These are phyloP conservation scores for Halictus ligatus DNA, from an alignment of 2,888 invertebrate species.

Conservation along the genomic window DNA sequence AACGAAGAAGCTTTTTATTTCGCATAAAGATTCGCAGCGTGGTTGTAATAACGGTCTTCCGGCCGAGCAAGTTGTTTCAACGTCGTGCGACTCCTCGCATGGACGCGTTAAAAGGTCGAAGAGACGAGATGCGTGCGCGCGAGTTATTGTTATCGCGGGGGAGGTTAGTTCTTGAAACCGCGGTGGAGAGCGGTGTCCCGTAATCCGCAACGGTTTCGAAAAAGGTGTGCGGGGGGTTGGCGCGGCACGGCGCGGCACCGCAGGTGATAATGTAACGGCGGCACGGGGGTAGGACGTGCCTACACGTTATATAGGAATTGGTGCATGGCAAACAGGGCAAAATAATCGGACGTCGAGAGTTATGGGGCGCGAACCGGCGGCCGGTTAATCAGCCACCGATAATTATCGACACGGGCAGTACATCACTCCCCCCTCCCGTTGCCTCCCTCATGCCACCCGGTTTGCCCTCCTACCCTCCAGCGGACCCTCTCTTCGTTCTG, in stretches of 20 bases:
- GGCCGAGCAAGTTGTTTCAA: background rate
- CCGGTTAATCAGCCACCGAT: slow-evolving; percentile 84
- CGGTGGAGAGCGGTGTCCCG: slow-evolving; percentile 54
- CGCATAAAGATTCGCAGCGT: background rate
- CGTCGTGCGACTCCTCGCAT: background rate
- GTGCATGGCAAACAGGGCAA: slow-evolving; percentile 83
- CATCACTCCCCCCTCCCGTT: slow-evolving; percentile 78
- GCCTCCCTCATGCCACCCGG: slow-evolving; percentile 52
- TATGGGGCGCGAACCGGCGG: slow-evolving; percentile 84
- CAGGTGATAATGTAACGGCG: slow-evolving; percentile 71
- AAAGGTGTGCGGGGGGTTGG: slow-evolving; percentile 58
- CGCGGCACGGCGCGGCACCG: slow-evolving; percentile 41
- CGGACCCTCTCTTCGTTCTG: slow-evolving; percentile 44
- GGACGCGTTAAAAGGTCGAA: background rate
- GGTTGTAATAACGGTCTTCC: background rate
- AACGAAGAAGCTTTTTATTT: background rate
- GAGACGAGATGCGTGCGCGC: background rate
- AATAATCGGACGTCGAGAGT: slow-evolving; percentile 84
- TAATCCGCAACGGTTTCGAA: slow-evolving; percentile 63
- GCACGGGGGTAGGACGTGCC: slow-evolving; percentile 65
- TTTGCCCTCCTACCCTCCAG: slow-evolving; percentile 57
- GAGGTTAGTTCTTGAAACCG: slow-evolving; percentile 51
- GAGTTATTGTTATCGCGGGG: slow-evolving; percentile 57
- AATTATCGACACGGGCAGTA: slow-evolving; percentile 84
- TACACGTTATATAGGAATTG: slow-evolving; percentile 79